These are phyloP conservation scores for Deroplatys truncata DNA, from an alignment of 2,888 invertebrate species.

Conservation along the genomic window DNA sequence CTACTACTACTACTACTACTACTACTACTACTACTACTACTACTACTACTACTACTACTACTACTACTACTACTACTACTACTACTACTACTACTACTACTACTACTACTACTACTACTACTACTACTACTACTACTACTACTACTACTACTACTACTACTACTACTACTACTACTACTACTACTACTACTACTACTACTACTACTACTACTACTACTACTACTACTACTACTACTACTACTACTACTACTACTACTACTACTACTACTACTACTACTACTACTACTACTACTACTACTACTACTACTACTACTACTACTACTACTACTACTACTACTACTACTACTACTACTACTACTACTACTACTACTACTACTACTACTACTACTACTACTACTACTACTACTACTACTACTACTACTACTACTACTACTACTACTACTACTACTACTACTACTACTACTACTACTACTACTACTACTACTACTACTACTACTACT, in stretches of 20 bases:
- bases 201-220: constrained; percentile 16
- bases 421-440: constrained; percentile 14
- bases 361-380: constrained; percentile 16
- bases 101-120: constrained; percentile 15
- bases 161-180: constrained; percentile 7
- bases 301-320: constrained; percentile 14
- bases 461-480: constrained; percentile 16
- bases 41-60: constrained; percentile 16
- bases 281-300: constrained; percentile 4
- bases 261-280: constrained; percentile 5
- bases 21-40: constrained; percentile 16
- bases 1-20: constrained; percentile 16
- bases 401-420: constrained; percentile 15
- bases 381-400: constrained; percentile 16
- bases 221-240: constrained; percentile 16
- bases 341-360: constrained; percentile 16
- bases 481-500: constrained; percentile 9
- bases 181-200: constrained; percentile 16
- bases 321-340: constrained; percentile 14
- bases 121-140: constrained; percentile 16
- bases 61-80: constrained; percentile 15
- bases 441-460: constrained; percentile 16
- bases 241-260: constrained; percentile 14
- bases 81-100: constrained; percentile 15
- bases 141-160: constrained; percentile 9